These are phyloP conservation scores for Virgularia gustaviana DNA, from an alignment of 92 coral and sea anemone genomes.

Conservation along the genomic window DNA sequence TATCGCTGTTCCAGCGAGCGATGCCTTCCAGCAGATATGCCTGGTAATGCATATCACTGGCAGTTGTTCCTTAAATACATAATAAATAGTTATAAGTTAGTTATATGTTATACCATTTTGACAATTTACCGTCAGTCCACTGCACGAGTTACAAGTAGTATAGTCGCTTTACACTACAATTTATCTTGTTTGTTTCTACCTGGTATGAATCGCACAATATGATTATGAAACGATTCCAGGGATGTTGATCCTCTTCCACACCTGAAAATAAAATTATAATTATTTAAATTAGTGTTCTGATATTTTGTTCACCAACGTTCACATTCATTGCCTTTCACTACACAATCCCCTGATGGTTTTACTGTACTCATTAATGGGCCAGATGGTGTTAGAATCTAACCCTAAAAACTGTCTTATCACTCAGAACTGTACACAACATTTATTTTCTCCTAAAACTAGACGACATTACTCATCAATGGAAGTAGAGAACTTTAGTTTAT, in stretches of 20 bases:
- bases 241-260: constrained; percentile 57
- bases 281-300: background rate
- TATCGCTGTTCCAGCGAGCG: constrained; percentile 42
- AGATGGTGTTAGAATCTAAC: too few species aligned
- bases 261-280: constrained; percentile 32
- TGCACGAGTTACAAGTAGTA: background rate
- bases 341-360: too few species aligned
- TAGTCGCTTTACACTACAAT: background rate
- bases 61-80: constrained; percentile 31
- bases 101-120: background rate
- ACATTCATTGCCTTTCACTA: too few species aligned
- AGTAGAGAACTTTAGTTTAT: too few species aligned
- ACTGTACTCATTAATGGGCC: too few species aligned
- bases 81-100: background rate
- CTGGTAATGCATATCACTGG: constrained; percentile 52
- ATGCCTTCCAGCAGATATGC: constrained; percentile 56
- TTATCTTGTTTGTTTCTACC: constrained; percentile 6
- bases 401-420: too few species aligned
- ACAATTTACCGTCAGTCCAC: too few species aligned
- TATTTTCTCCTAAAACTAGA: background rate
- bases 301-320: too few species aligned
- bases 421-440: too few species aligned
- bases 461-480: too few species aligned
- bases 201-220: constrained; percentile 49
- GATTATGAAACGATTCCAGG: constrained; percentile 55